phyloP scores from a whole-genome alignment of 2,888 invertebrate genomes.

The Ametastegia equiseti region DNA sequence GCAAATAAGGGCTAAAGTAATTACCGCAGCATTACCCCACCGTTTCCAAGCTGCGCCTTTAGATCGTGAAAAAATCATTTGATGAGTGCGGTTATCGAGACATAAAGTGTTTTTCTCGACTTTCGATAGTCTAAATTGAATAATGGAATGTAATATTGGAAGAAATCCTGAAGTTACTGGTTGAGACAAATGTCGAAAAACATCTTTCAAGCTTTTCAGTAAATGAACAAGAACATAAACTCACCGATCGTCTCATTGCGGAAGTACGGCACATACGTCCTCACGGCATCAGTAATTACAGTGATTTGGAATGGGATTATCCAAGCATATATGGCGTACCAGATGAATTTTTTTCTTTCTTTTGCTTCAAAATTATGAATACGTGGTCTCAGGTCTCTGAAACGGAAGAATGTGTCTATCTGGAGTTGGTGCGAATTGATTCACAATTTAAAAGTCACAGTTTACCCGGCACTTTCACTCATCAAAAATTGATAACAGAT shows the following conservation, averaged over 20 bases:
- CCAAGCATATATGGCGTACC: conserved; percentile 7
- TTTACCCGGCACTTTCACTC: background rate
- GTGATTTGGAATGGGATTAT: background rate
- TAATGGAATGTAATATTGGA: background rate
- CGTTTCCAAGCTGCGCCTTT: background rate
- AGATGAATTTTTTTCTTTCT: background rate
- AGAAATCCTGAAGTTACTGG: too few relatives aligned
- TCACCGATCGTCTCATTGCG: background rate
- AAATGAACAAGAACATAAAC: background rate
- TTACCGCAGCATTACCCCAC: background rate
- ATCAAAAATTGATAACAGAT: too few relatives aligned
- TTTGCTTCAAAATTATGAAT: background rate
- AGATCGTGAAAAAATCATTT: background rate
- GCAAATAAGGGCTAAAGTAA: background rate
- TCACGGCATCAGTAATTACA: background rate
- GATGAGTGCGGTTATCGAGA: background rate
- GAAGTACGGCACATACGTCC: background rate
- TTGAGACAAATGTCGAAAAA: background rate
- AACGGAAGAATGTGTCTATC: background rate
- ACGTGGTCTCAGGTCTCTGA: background rate
- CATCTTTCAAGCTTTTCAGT: background rate
- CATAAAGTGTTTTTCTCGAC: background rate
- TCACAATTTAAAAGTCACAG: background rate
- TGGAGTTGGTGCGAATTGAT: too few relatives aligned
- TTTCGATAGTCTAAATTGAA: background rate